Percentiles rank a stretch among this genome's conserved stretches.
phyloP scores from a whole-genome alignment of 2,113 vertebrate genomes.

The Syngnathus floridae region DNA sequence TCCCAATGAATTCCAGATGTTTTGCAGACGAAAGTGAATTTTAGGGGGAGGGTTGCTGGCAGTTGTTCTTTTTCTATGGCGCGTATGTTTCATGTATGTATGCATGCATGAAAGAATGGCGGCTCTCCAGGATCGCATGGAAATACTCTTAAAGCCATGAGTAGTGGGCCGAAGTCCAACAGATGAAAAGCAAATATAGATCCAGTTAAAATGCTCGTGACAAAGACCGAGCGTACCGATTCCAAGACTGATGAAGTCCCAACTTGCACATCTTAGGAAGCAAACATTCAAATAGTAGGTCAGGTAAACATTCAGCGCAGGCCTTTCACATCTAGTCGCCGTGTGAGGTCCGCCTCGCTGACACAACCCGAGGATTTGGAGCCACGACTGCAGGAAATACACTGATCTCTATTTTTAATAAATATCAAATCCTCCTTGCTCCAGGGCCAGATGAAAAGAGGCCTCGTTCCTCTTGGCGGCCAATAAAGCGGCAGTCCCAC shows the following conservation, averaged over 20 bases:
- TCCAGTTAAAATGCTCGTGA: slow-evolving; percentile 12
- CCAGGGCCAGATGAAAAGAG: slow-evolving; percentile 52
- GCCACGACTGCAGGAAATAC: slow-evolving; percentile 65
- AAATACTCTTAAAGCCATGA: slow-evolving; percentile 24
- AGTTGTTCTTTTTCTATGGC: slow-evolving; percentile 20
- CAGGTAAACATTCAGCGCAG: slow-evolving; percentile 48
- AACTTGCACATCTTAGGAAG: slow-evolving; percentile 50
- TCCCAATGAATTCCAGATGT: slow-evolving; percentile 85
- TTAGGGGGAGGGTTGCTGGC: slow-evolving; percentile 45
- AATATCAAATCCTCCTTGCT: slow-evolving; percentile 68
- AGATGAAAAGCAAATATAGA: slow-evolving; percentile 2
- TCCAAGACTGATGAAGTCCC: slow-evolving; percentile 49
- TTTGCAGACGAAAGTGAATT: slow-evolving; percentile 60
- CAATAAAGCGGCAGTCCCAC: slow-evolving; percentile 44
- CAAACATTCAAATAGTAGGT: slow-evolving; percentile 51
- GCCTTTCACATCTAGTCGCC: slow-evolving; percentile 48
- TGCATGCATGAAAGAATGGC: slow-evolving; percentile 25
- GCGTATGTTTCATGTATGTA: slow-evolving; percentile 44
- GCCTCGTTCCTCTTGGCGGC: slow-evolving; percentile 54
- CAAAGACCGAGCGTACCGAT: slow-evolving; percentile 16
- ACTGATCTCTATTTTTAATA: slow-evolving; percentile 71
- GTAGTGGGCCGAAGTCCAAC: slow-evolving; percentile 5
- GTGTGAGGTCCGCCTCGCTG: slow-evolving; percentile 67
- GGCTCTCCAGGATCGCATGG: slow-evolving; percentile 15
- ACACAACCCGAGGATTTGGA: slow-evolving; percentile 61